phyloP scores from a whole-genome alignment of 2,888 invertebrate species.

The Amblyjoppa fuscipennis region DNA sequence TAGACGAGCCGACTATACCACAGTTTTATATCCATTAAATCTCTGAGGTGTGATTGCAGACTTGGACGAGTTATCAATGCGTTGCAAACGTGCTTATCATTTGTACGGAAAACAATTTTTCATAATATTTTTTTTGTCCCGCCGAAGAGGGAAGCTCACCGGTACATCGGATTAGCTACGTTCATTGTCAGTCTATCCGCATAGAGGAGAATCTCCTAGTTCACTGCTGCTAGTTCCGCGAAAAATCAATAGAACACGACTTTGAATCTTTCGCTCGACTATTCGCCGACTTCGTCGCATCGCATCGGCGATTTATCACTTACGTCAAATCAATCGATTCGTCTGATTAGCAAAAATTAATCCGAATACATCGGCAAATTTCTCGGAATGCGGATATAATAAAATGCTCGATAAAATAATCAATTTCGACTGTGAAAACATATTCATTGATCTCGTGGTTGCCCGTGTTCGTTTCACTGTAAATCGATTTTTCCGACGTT shows the following conservation, averaged over 20 bases:
- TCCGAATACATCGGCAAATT: neutral
- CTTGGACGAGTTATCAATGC: neutral
- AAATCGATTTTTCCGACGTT: constrained; percentile 35
- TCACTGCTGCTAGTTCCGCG: constrained; percentile 42
- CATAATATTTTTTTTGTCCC: neutral
- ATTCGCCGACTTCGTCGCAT: neutral
- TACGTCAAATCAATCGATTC: neutral
- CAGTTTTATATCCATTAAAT: neutral
- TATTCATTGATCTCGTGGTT: neutral
- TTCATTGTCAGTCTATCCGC: neutral
- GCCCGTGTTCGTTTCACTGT: constrained; percentile 14
- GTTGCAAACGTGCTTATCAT: neutral
- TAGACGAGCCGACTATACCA: constrained; percentile 10
- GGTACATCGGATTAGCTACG: neutral
- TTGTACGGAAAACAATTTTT: neutral
- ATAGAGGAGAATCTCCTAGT: constrained; percentile 18
- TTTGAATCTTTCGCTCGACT: constrained; percentile 57
- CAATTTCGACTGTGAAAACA: neutral
- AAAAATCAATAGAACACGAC: constrained; percentile 67
- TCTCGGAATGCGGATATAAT: too few species aligned
- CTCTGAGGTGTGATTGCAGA: neutral
- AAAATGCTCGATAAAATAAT: neutral
- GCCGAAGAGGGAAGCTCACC: neutral
- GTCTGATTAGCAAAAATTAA: neutral
- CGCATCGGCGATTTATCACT: neutral